Evolutionary conservation across 2,797 vertebrate genomes (phyloP), one percentile per base, ranked within the genome.

Genomic region (Sebastes baramenuke): DNA sequence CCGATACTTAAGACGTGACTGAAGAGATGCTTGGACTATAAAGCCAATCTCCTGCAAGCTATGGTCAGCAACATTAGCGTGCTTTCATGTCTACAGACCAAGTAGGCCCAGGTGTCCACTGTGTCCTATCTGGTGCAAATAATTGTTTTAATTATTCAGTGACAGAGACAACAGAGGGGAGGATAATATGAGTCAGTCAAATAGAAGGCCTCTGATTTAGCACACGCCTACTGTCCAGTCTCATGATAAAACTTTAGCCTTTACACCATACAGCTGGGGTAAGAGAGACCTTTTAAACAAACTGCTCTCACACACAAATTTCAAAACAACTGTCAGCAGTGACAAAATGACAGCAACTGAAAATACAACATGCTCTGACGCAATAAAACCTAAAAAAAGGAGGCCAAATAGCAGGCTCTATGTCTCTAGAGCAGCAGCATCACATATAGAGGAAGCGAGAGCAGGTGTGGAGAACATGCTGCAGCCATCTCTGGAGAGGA

Each of bases 141-240:
- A 30, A 38, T 3, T 46, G 20, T 54, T 79, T 83, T 25, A 79
- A 82, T 88, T 64, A 83, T 75, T 80, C 36, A 75, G 65, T 36
- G 42, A 62, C 30, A 75, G 49, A 69, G 32, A 74, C 69, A 74
- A 67, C 20, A 62, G 52, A 46, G 8, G 12, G 6, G 5, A 67
- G 10, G 25, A 70, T 2, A 81, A 68, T 49, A 75, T 2, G 8
- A 64, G 59, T 30, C 13, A 32, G 65, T 76, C 46, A 32, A 72
- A 75, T 7, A 49, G 16, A 72, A 65, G 55, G 32, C 56, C 42
- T 77, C 14, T 54, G 67, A 82, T 64, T 72, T 46, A 62, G 60
- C 60, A 73, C 10, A 58, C 49, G 64, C 18, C 24, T 38, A 10
- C 29, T 64, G 20, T 36, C 29, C 12, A 58, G 18, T 16, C 18